Evolutionary conservation across 2,113 vertebrate species (phyloP).

Genomic region (Pterocles gutturalis): DNA sequence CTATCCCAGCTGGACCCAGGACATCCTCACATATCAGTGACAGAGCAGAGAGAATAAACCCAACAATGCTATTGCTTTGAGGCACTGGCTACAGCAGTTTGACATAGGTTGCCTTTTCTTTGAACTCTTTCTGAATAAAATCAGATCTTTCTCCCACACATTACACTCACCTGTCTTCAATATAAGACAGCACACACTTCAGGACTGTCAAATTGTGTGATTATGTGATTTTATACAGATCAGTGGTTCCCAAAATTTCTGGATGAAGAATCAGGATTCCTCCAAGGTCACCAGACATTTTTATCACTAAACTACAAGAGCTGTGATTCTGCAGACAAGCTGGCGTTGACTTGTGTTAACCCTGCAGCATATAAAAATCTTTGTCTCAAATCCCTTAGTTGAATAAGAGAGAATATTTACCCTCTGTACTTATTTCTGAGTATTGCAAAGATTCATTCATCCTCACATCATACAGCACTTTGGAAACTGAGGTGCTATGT

Average conservation of each 20-base stretch:
- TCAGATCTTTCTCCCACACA: not conserved
- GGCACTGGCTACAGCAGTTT: not conserved
- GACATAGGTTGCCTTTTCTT: not conserved
- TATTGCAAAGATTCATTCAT: not conserved
- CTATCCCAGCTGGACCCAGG: no score
- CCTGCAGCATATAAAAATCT: not conserved
- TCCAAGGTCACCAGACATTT: not conserved
- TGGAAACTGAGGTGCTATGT: not conserved
- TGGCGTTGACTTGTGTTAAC: not conserved
- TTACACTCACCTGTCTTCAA: not conserved
- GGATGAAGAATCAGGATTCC: not conserved
- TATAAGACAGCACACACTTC: not conserved
- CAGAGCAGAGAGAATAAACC: not conserved
- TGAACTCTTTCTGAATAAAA: not conserved
- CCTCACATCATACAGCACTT: not conserved
- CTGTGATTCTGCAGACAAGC: not conserved
- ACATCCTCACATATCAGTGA: not conserved
- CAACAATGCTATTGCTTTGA: not conserved
- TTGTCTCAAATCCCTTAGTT: not conserved
- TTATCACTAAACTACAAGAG: not conserved
- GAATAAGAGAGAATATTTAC: not conserved
- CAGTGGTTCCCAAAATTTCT: not conserved
- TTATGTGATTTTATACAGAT: not conserved
- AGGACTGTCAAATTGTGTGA: not conserved
- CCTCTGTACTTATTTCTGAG: not conserved